Percentiles rank a stretch among this genome's conserved stretches.
phyloP scores from a whole-genome alignment of 2,113 vertebrate species.

The Scopus umbretta region DNA sequence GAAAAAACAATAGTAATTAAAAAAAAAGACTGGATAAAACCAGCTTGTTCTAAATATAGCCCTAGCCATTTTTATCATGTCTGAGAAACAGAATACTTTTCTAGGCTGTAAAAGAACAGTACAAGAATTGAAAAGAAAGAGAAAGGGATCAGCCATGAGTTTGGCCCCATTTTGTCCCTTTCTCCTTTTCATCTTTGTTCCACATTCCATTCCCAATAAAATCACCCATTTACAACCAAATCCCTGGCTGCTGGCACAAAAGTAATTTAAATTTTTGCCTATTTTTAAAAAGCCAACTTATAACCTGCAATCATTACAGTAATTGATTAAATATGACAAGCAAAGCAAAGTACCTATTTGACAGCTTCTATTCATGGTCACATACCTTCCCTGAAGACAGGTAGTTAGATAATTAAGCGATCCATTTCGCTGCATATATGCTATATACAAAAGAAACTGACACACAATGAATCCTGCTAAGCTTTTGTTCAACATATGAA shows the following conservation, averaged over 20 bases:
- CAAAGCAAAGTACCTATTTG: conserved; percentile 59
- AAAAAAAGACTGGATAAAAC: background rate
- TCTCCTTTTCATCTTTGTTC: conserved; percentile 10
- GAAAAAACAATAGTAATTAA: background rate
- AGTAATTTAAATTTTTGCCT: conserved; percentile 64
- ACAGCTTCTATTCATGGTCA: conserved; percentile 43
- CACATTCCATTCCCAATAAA: background rate
- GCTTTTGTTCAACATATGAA: conserved; percentile 71
- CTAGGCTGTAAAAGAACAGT: background rate
- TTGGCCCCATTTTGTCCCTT: background rate
- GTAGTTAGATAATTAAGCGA: conserved; percentile 70
- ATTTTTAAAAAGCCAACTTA: conserved; percentile 69
- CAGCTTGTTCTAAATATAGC: background rate
- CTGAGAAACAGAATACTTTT: background rate
- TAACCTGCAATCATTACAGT: conserved; percentile 48
- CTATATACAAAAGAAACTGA: conserved; percentile 58
- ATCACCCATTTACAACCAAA: conserved; percentile 40
- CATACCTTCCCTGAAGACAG: conserved; percentile 68
- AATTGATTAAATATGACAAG: conserved; percentile 68
- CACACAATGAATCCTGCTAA: conserved; percentile 64
- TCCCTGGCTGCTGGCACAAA: conserved; percentile 33
- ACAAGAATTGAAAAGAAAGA: conserved; percentile 33
- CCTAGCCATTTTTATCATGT: background rate
- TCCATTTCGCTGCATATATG: conserved; percentile 60
- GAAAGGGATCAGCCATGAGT: background rate